These are phyloP conservation scores for Macrocentrus cingulum DNA, from an alignment of 1,140 invertebrate species.

Conservation along the genomic window DNA sequence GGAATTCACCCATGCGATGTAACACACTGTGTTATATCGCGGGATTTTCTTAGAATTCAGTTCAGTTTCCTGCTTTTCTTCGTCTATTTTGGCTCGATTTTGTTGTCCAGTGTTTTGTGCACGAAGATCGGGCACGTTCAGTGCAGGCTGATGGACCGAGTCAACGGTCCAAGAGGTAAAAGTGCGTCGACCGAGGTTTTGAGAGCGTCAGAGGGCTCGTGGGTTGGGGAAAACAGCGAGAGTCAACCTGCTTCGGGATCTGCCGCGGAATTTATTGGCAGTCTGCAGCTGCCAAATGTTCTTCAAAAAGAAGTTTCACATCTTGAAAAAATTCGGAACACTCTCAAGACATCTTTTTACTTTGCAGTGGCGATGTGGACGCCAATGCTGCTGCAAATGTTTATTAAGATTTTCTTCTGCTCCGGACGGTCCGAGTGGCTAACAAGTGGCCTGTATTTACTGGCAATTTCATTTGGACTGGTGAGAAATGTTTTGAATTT, in stretches of 20 bases:
- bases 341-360: slow-evolving; percentile 30
- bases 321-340: slow-evolving; percentile 23
- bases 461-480: slow-evolving; percentile 29
- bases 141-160: slow-evolving; percentile 20
- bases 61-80: slow-evolving; percentile 35
- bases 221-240: too few relatives aligned
- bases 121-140: slow-evolving; percentile 25
- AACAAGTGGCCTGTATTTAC: slow-evolving; percentile 30
- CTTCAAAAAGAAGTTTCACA: not conserved
- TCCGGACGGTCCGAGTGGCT: slow-evolving; percentile 32
- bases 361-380: slow-evolving; percentile 38
- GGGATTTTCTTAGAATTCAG: slow-evolving; percentile 36
- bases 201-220: too few relatives aligned
- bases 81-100: slow-evolving; percentile 40
- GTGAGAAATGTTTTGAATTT: slow-evolving; percentile 39
- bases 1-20: too few relatives aligned
- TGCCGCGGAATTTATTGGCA: too few relatives aligned
- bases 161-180: too few relatives aligned
- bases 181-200: too few relatives aligned
- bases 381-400: slow-evolving; percentile 34
- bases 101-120: slow-evolving; percentile 34
- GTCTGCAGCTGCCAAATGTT: too few relatives aligned
- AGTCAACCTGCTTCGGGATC: too few relatives aligned
- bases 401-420: slow-evolving; percentile 36
- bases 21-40: slow-evolving; percentile 38